A percentile compares a stretch with the other conserved stretches of the same genome.
Conservation (phyloP, 2,888 invertebrate species). For the Acrocyrtus sp. region DNA sequence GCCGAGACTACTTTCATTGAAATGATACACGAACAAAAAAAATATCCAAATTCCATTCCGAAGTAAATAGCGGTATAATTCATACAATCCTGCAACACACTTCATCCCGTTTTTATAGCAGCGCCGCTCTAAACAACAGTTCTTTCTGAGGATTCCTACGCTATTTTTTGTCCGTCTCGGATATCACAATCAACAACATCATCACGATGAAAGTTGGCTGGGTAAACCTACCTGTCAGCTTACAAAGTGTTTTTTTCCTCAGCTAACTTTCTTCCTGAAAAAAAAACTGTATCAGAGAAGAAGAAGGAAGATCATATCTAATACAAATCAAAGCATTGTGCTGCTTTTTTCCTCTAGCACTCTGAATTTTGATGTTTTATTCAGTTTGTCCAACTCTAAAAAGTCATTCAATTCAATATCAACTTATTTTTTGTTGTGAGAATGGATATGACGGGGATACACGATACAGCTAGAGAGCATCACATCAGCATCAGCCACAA, state of each 20-base stretch:
- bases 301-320: conserved; percentile 15
- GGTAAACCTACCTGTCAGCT: conserved; percentile 22
- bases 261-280: too few species aligned
- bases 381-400: conserved; percentile 14
- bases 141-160: too few species aligned
- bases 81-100: conserved; percentile 21
- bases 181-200: not conserved
- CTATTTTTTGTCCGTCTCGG: not conserved
- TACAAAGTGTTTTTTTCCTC: conserved; percentile 26
- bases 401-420: conserved; percentile 26
- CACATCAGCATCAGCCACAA: too few species aligned
- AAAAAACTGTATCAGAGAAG: conserved; percentile 32
- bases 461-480: too few species aligned
- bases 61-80: conserved; percentile 20
- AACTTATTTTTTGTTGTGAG: conserved; percentile 6
- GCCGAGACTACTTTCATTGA: not conserved
- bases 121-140: not conserved
- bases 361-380: conserved; percentile 26
- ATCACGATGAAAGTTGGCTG: not conserved
- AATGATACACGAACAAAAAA: not conserved
- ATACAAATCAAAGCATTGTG: conserved; percentile 18
- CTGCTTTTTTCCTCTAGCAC: conserved; percentile 25
- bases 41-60: conserved; percentile 1
- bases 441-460: conserved; percentile 16
- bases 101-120: not conserved